Evolutionary conservation across 2,888 invertebrate species (phyloP).

Genomic region (Sinotaia quadrata): DNA sequence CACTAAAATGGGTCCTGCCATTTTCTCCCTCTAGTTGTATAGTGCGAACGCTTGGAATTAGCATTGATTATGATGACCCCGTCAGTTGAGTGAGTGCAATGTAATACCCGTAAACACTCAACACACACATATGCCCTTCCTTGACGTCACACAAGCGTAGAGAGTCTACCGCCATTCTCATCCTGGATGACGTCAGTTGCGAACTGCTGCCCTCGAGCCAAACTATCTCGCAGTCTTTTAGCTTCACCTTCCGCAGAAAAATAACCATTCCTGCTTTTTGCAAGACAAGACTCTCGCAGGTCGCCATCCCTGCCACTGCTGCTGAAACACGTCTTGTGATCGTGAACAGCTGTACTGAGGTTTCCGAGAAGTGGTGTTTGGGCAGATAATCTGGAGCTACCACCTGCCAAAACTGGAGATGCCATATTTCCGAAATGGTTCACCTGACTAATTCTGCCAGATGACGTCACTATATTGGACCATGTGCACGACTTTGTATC

Average conservation of each 20-base stretch:
- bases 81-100: no score
- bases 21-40: no score
- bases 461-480: not conserved
- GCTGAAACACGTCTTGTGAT: not conserved
- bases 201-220: constrained; percentile 24
- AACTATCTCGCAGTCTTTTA: constrained; percentile 1
- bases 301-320: not conserved
- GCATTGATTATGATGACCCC: no score
- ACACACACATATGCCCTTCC: no score
- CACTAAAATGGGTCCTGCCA: no score
- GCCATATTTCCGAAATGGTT: constrained; percentile 5
- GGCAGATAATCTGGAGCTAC: not conserved
- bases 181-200: constrained; percentile 32
- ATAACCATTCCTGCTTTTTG: not conserved
- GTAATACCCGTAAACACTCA: no score
- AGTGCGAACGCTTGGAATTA: no score
- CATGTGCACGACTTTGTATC: constrained; percentile 8
- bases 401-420: not conserved
- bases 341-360: constrained; percentile 24
- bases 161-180: constrained; percentile 32
- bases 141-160: constrained; percentile 35
- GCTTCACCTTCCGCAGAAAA: not conserved
- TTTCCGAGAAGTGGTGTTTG: constrained; percentile 20
- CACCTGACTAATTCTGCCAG: not conserved
- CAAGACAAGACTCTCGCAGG: no score